These are phyloP conservation scores for Coptodon rendalli DNA, from an alignment of 2,113 vertebrate genomes.

Conservation along the genomic window DNA sequence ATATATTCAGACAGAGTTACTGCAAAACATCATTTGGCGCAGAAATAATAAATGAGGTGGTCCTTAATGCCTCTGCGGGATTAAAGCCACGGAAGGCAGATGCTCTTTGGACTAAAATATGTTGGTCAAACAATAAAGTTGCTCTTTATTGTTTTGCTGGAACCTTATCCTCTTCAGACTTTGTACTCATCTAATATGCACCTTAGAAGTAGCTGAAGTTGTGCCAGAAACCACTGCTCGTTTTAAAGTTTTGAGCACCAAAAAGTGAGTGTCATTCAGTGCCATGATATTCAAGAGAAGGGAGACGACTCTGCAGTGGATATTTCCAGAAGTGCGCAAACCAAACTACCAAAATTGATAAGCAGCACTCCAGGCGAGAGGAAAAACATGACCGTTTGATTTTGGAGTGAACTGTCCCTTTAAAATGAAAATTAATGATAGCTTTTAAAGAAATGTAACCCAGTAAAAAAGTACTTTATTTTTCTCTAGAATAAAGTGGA, in stretches of 20 bases:
- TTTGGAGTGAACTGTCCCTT: not conserved
- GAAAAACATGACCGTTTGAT: not conserved
- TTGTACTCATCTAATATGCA: not conserved
- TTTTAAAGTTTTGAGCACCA: not conserved
- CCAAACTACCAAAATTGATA: accelerated
- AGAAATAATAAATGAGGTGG: not conserved
- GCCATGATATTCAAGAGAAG: accelerated
- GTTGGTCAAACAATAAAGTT: not conserved
- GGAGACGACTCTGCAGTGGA: not conserved
- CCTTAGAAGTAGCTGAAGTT: accelerated
- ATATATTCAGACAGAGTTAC: not conserved
- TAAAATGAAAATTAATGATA: not conserved
- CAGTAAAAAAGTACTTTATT: accelerated
- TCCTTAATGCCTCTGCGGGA: not conserved
- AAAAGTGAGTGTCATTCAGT: not conserved
- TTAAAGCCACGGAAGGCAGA: accelerated
- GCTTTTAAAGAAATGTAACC: not conserved
- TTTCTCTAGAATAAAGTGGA: not conserved
- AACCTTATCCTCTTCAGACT: not conserved
- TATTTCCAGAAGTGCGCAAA: not conserved
- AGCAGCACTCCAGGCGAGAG: not conserved
- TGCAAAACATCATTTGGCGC: not conserved
- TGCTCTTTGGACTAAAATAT: not conserved
- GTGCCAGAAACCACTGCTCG: not conserved
- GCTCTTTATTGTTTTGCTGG: not conserved